These are phyloP conservation scores for Paradoxurus hermaphroditus DNA, from an alignment of 2,113 vertebrate species.

Conservation along the genomic window DNA sequence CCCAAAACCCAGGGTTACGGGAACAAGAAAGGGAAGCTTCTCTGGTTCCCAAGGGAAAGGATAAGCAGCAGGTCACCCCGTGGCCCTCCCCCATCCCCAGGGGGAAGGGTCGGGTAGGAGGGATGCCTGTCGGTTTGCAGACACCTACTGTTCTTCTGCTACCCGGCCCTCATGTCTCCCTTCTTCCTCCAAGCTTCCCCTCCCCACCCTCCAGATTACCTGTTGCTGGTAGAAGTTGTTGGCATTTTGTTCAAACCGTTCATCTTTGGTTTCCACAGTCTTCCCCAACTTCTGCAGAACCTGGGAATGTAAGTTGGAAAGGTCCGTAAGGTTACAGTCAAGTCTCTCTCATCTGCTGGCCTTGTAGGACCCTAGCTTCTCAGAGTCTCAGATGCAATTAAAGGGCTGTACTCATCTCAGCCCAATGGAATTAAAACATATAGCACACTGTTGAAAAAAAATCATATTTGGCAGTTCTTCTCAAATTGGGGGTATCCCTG, in stretches of 20 bases:
- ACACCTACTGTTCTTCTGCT: background rate
- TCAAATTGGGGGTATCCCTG: background rate
- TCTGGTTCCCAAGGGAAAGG: background rate
- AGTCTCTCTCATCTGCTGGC: background rate
- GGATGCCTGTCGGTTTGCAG: background rate
- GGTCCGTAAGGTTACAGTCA: background rate
- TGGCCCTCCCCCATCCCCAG: background rate
- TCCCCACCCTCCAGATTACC: conserved; percentile 80
- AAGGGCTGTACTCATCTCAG: background rate
- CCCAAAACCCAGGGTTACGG: background rate
- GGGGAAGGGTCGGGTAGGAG: background rate
- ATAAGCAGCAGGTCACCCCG: background rate
- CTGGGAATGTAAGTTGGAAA: conserved; percentile 79
- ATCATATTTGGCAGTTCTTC: conserved; percentile 14
- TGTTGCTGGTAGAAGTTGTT: conserved; percentile 91
- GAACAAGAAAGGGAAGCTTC: background rate
- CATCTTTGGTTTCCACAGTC: conserved; percentile 92
- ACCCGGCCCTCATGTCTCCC: background rate
- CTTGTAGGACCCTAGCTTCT: background rate
- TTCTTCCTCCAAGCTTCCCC: background rate
- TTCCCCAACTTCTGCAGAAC: conserved; percentile 95
- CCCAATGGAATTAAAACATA: background rate
- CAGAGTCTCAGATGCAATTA: background rate
- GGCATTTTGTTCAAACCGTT: conserved; percentile 88
- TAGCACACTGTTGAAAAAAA: background rate